Conservation (phyloP, 1,140 invertebrate species). For the Phortica variegata region DNA sequence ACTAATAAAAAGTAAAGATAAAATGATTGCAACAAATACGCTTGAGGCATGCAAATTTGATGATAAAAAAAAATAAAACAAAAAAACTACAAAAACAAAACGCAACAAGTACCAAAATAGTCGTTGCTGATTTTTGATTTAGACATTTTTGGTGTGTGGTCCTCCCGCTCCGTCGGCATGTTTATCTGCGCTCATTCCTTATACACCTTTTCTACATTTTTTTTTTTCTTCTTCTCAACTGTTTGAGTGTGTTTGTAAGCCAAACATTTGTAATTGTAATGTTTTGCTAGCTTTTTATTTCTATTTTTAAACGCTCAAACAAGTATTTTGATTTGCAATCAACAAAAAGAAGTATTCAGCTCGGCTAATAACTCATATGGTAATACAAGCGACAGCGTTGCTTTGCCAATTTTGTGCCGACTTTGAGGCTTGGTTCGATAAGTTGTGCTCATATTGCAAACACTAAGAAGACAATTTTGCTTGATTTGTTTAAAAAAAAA, state of each 20-base stretch:
- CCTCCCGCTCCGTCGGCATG: no score
- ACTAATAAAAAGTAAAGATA: neutral
- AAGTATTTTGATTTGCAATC: neutral
- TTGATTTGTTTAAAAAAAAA: no score
- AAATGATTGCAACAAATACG: neutral
- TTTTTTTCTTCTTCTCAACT: neutral
- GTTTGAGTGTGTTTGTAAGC: neutral
- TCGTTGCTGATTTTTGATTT: neutral
- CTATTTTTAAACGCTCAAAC: neutral
- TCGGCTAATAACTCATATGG: neutral
- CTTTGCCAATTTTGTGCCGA: no score
- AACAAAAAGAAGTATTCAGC: no score
- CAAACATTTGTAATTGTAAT: neutral
- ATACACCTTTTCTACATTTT: neutral
- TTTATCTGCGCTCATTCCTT: neutral
- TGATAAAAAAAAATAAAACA: no score
- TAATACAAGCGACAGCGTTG: no score
- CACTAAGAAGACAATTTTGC: no score
- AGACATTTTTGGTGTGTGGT: no score
- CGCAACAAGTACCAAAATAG: neutral
- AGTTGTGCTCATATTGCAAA: no score
- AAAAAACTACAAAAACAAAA: no score
- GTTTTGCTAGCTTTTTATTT: neutral
- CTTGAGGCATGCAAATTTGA: neutral
- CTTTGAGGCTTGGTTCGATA: no score